Percentiles rank a stretch among this genome's conserved stretches.
Evolutionary conservation across 2,113 vertebrate species (phyloP).

Genomic region (Climacteris rufus): DNA sequence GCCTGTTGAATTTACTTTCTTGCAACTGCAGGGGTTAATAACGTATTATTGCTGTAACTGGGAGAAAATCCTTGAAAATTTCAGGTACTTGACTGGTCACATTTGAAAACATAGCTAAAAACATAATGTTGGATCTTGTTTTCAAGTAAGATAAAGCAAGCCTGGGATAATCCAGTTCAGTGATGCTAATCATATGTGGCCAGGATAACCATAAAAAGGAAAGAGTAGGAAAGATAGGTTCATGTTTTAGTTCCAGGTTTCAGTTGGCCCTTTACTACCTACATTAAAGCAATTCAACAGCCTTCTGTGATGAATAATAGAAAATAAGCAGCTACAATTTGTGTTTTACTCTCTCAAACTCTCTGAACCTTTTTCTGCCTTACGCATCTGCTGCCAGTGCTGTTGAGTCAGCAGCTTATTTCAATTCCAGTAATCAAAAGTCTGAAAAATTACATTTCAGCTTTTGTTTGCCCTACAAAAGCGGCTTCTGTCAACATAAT

Average conservation of each 20-base stretch:
- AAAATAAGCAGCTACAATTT: neutral
- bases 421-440: slow-evolving; percentile 35
- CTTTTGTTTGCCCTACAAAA: slow-evolving; percentile 21
- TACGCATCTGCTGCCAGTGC: neutral
- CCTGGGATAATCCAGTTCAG: neutral
- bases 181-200: neutral
- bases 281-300: neutral
- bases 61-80: neutral
- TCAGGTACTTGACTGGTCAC: neutral
- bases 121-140: neutral
- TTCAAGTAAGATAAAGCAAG: neutral
- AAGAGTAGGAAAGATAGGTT: neutral
- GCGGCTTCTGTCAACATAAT: neutral
- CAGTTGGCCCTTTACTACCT: neutral
- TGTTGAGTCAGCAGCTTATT: slow-evolving; percentile 47
- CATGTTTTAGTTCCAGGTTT: neutral
- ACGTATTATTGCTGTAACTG: neutral
- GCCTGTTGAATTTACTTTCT: slow-evolving; percentile 39
- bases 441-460: slow-evolving; percentile 1
- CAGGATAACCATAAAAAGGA: neutral
- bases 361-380: slow-evolving; percentile 7
- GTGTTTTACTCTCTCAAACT: neutral
- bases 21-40: slow-evolving; percentile 43
- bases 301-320: neutral
- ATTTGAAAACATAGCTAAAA: neutral